Conservation (phyloP, 1,140 invertebrate species). For the Cheumatopsyche charites region DNA sequence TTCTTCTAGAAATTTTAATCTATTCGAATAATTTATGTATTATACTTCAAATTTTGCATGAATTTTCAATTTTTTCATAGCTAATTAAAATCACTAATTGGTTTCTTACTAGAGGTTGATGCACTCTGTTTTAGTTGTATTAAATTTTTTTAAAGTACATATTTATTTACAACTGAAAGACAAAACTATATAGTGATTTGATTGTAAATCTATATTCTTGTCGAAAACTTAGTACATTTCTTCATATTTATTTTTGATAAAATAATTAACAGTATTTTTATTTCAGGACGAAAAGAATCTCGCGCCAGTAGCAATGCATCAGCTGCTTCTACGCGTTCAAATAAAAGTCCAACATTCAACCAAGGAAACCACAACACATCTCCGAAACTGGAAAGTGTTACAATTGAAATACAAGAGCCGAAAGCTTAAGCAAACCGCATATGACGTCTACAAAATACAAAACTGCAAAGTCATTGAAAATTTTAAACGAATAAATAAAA, state of each 20-base stretch:
- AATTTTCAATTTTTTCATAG: too few species aligned
- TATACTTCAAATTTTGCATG: too few species aligned
- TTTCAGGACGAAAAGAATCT: conserved; percentile 70
- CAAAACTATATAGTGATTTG: background rate
- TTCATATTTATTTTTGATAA: background rate
- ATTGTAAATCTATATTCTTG: background rate
- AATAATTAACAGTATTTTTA: conserved; percentile 51
- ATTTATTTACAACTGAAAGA: background rate
- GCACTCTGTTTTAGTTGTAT: too few species aligned
- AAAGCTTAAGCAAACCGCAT: conserved; percentile 53
- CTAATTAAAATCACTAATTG: too few species aligned
- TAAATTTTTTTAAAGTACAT: conserved; percentile 1
- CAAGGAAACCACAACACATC: conserved; percentile 53
- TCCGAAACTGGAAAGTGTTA: conserved; percentile 63
- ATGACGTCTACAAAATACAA: background rate
- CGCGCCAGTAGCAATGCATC: conserved; percentile 71
- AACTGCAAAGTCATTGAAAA: too few species aligned
- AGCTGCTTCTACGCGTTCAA: conserved; percentile 62
- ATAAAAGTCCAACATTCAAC: conserved; percentile 57
- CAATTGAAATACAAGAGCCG: conserved; percentile 63
- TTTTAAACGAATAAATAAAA: too few species aligned
- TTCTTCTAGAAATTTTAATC: too few species aligned
- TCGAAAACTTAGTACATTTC: background rate
- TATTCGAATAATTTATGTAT: too few species aligned
- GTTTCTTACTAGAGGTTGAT: too few species aligned